Conservation (phyloP, 2,113 vertebrate genomes). For the Spea bombifrons region DNA sequence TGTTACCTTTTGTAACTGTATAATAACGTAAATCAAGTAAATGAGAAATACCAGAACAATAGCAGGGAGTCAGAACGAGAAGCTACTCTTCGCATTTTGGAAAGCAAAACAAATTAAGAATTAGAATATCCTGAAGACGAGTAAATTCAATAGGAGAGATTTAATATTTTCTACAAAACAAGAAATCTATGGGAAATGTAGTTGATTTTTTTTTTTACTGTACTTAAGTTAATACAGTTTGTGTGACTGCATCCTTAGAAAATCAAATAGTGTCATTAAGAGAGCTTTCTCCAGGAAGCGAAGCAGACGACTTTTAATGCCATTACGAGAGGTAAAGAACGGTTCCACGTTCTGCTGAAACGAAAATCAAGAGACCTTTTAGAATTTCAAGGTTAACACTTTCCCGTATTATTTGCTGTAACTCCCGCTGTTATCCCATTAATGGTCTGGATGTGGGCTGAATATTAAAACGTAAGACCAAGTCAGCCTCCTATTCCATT, state of each 20-base stretch:
- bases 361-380: slow-evolving; percentile 5
- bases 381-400: slow-evolving; percentile 36
- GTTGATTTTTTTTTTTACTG: too few species aligned
- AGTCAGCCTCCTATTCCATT: too few species aligned
- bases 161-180: too few species aligned
- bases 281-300: background rate
- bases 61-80: too few species aligned
- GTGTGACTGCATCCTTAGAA: background rate
- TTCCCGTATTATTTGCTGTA: slow-evolving; percentile 54
- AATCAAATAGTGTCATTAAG: slow-evolving; percentile 5
- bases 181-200: too few species aligned
- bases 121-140: background rate
- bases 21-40: too few species aligned
- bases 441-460: slow-evolving; percentile 51
- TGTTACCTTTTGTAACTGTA: too few species aligned
- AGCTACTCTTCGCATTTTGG: background rate
- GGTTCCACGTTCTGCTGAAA: slow-evolving; percentile 10
- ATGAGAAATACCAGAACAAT: too few species aligned
- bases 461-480: slow-evolving; percentile 49
- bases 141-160: too few species aligned
- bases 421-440: slow-evolving; percentile 52
- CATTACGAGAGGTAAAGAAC: background rate
- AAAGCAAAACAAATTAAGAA: background rate
- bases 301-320: background rate
- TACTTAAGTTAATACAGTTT: background rate